Evolutionary conservation across 2,113 vertebrate genomes (phyloP), one percentile per base, ranked within the genome.

Genomic region (Catagonus wagneri): DNA sequence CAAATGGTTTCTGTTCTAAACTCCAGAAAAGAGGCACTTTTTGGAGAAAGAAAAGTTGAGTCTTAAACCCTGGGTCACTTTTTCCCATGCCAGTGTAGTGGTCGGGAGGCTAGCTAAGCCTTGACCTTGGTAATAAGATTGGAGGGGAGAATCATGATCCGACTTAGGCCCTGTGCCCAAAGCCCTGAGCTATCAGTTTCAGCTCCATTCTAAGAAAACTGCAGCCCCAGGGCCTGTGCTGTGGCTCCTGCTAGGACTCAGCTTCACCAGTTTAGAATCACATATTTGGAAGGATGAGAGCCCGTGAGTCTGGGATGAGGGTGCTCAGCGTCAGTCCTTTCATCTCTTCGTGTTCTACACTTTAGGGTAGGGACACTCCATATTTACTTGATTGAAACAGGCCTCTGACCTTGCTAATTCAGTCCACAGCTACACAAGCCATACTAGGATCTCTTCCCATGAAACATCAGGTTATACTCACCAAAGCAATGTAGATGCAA

Each of bases 371-470:
- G 86, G 16, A 52, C 44, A 36, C 25, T 12, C 39, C 39, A 13
- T 87, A 16, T 61, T 84, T 34, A 78, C 60, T 44, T 60, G 36
- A 54, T 76, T 87, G 84, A 85, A 94, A 34, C 6, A 44, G 81
- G 78, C 84, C 93, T 83, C 69, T 80, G 58, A 39, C 74, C 87
- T 95, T 68, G 81, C 83, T 75, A 92, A 94, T 92, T 95, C 84
- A 94, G 54, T 78, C 50, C 80, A 93, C 86, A 93, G 78, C 94
- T 86, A 6, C n/a, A 97, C 44, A 94, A 88, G 32, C 91, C n/a
- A 34, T 81, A 25, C 32, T 50, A 65, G 78, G 56, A n/a, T 94
- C 74, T 93, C n/a, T 75, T 89, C 74, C 74, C 56, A 68, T 90
- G 54, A 80, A 84, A 17, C 39, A 56, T 83, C 74, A 90, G 89